Evolutionary conservation across 2,888 invertebrate genomes (phyloP), one percentile per base, ranked within the genome.

Genomic region (Thymelicus acteon): DNA sequence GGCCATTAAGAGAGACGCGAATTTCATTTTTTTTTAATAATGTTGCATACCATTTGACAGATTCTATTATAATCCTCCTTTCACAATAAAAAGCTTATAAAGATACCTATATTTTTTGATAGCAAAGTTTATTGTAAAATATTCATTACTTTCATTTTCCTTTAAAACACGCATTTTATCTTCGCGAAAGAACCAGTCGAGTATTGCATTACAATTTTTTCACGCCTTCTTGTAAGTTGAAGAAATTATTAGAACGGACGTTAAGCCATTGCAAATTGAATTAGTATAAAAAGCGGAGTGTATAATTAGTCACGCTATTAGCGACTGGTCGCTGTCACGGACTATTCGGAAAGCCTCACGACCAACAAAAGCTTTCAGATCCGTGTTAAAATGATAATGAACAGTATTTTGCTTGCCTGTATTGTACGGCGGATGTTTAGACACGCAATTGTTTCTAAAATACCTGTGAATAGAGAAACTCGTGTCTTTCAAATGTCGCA

Each of bases 341-440:
- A 48, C 73, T 73, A 74, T 77, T 79, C 76, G 74, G 75, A 76
- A 80, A 81, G 80, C 75, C 79, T 81, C 79, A 79, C 82, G 78
- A 74, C 74, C 68, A 72, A 76, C 78, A 77, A 81, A 80, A 77
- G 80, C 81, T 83, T 84, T 84, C 78, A 81, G 79, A 85, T 87
- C 87, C 86, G 85, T 85, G 81, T 87, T 80, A 76, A 81, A 85
- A 85, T 83, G 77, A 83, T 80, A 83, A 85, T 82, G 79, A 81
- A 81, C 77, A 78, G 78, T 79, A 76, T 79, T 82, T 72, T 78
- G 40, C 76, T 76, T 73, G 72, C 72, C 64, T 47, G 57, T 73
- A 75, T 74, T 77, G 75, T 79, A 76, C 75, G 72, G 77, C 74
- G 71, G 75, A 75, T 70, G 66, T 74, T 77, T 73, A 67, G 74